Base-by-base conservation (phyloP, 2,888 invertebrate genomes). In the Mantis religiosa region DNA sequence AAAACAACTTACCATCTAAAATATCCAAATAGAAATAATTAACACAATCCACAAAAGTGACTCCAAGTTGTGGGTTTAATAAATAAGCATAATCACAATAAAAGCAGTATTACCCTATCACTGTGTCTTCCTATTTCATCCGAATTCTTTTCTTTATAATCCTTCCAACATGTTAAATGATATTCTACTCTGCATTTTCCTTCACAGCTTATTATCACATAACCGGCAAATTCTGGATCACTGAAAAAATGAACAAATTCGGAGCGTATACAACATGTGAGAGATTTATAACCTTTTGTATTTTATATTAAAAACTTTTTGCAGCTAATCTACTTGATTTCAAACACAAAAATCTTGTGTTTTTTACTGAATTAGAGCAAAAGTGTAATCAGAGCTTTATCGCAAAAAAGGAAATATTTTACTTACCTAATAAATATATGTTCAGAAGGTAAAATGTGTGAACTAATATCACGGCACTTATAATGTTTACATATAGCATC, bases 401-500 rank as follows among this genome's bases (percentile, higher is more conserved):
- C 41, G 9, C 41, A 41, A 41, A 34, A 41, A 41, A 41, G 12
- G 12, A 1, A 30, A 41, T 86, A 34, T 27, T 25, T 28, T 34
- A 89, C 88, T 86, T 88, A 89, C 89, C 89, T 90, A 83, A 86
- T 89, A 85, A 87, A 90, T 82, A 90, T 90, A 34, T 85, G 41
- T 83, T 87, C 84, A 25, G 90, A 90, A 47, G 90, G 90, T 34
- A 85, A 81, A 15, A 90, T 89, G 47, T 90, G 90, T n/a, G 81
- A 28, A 83, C 88, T 90, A 28, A 88, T 25, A 27, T 28, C 83
- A 83, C 27, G 87, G 82, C 90, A 90, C 1, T 89, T 27, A 41
- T 28, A 82, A 83, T 90, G 88, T 41, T 88, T 82, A 89, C 90
- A 90, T 47, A 89, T 85, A n/a, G 90, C 90, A 88, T 90, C 89